Evolutionary conservation across 1,140 invertebrate genomes (phyloP).

Genomic region (Rhopalosiphum maidis): DNA sequence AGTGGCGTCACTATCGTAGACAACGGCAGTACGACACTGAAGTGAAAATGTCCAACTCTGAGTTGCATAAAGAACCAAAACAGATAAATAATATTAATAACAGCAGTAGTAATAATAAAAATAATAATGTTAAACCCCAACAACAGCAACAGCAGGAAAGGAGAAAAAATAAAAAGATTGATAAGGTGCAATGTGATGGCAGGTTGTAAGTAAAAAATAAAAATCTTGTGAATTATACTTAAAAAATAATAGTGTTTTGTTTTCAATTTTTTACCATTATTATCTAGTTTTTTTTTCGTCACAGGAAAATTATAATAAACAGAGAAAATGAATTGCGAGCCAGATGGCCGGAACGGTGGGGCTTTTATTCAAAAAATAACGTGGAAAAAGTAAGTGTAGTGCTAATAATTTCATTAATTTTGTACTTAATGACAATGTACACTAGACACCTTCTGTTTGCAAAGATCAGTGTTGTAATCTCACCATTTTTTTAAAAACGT

Average conservation of each 20-base stretch:
- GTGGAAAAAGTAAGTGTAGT: slow-evolving; percentile 61
- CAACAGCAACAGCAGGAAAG: slow-evolving; percentile 20
- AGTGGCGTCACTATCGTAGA: neutral
- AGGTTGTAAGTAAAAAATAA: slow-evolving; percentile 50
- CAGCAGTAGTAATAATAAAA: neutral
- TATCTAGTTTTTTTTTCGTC: slow-evolving; percentile 54
- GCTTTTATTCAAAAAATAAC: slow-evolving; percentile 61
- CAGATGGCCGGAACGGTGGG: slow-evolving; percentile 62
- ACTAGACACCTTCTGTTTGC: too few relatives aligned
- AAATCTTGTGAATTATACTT: neutral
- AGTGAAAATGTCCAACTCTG: neutral
- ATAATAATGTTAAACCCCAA: neutral
- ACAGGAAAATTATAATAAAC: slow-evolving; percentile 62
- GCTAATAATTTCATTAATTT: neutral
- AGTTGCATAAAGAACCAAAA: neutral
- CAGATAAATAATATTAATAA: neutral
- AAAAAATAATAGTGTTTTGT: neutral
- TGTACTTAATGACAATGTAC: neutral
- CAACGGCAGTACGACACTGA: neutral
- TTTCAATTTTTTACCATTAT: neutral
- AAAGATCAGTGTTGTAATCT: too few relatives aligned
- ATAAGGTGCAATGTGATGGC: slow-evolving; percentile 58
- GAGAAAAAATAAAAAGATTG: slow-evolving; percentile 41
- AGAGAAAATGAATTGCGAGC: slow-evolving; percentile 61
- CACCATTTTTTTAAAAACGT: too few relatives aligned